Percentiles rank a stretch among this genome's conserved stretches.
Evolutionary conservation across 2,797 vertebrate genomes (phyloP).

Genomic region (Eutrigla gurnardus): DNA sequence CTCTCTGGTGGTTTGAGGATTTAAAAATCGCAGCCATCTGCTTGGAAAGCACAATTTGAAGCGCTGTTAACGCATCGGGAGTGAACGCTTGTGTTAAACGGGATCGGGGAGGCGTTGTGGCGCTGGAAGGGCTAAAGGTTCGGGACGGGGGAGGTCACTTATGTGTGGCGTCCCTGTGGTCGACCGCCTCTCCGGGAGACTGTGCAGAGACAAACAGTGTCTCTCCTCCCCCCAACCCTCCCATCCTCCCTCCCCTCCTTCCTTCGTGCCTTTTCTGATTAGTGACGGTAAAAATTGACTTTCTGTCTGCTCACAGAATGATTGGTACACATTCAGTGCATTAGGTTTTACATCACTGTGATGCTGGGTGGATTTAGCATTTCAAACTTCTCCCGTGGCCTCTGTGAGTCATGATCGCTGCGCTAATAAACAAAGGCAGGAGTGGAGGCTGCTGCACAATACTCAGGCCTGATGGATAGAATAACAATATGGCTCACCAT

Average conservation of each 20-base stretch:
- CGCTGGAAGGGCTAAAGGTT: constrained; percentile 20
- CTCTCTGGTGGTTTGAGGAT: constrained; percentile 32
- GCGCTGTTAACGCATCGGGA: constrained; percentile 31
- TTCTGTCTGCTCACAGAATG: constrained; percentile 71
- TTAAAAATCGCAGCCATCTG: constrained; percentile 32
- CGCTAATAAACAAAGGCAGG: constrained; percentile 41
- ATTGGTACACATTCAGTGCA: constrained; percentile 60
- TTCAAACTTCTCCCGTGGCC: constrained; percentile 55
- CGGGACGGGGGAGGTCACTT: constrained; percentile 27
- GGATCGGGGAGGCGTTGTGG: constrained; percentile 47
- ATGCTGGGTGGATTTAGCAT: constrained; percentile 58
- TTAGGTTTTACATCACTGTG: constrained; percentile 69
- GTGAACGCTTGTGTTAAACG: constrained; percentile 32
- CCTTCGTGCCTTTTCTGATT: constrained; percentile 64
- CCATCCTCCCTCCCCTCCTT: constrained; percentile 4
- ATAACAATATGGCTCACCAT: constrained; percentile 9
- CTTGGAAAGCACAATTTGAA: constrained; percentile 37
- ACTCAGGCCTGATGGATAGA: constrained; percentile 26
- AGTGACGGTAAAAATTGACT: constrained; percentile 76
- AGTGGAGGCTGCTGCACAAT: constrained; percentile 28
- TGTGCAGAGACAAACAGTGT: constrained; percentile 30
- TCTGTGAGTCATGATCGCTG: constrained; percentile 51
- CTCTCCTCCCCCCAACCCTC: constrained; percentile 8
- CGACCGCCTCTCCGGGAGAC: constrained; percentile 28
- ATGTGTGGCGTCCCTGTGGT: constrained; percentile 39